Base-by-base conservation (phyloP, 2,888 invertebrate genomes). In the Eretmocerus hayati region DNA sequence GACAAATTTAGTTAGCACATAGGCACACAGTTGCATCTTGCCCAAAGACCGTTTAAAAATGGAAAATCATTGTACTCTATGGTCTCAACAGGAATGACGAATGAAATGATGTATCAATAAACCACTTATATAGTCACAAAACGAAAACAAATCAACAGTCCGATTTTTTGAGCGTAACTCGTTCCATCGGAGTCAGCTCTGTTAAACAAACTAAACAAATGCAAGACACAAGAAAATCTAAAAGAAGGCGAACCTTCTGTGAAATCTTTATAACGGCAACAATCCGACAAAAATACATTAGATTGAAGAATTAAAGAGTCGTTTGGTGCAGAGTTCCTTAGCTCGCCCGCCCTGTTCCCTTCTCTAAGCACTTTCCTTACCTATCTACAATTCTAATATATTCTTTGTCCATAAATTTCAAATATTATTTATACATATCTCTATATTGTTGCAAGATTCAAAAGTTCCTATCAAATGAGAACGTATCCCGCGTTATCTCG, bases 1-100 rank as follows among this genome's bases (percentile, higher is more conserved):
- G 9, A 23, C 22, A 23, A n/a, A n/a, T 39, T 19, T 41, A 4
- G 2, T 5, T 39, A 33, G 20, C 19, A n/a, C 16, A 26, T 43
- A 18, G 4, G 21, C 33, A 5, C 15, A 16, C 33, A n/a, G 11
- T 30, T 13, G 8, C 13, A 13, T 33, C 33, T 33, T 31, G 30
- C 30, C 18, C 6, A 16, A 18, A 19, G 4, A 4, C 31, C 37
- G 32, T 26, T 16, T 19, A n/a, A 39, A 37, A 38, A 16, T 43
- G 38, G 48, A 22, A 42, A 42, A 23, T 42, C 26, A n/a, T 53
- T 47, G 53, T 50, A 53, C 50, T 53, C 23, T 53, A 32, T 30
- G 35, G n/a, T n/a, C n/a, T 53, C 38, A 44, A 43, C 46, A 45
- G 53, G 53, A 53, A 53, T 53, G 50, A 50, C 47, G 26, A 44